phyloP scores from a whole-genome alignment of 2,888 invertebrate species.

The Syrista parreyssii region DNA sequence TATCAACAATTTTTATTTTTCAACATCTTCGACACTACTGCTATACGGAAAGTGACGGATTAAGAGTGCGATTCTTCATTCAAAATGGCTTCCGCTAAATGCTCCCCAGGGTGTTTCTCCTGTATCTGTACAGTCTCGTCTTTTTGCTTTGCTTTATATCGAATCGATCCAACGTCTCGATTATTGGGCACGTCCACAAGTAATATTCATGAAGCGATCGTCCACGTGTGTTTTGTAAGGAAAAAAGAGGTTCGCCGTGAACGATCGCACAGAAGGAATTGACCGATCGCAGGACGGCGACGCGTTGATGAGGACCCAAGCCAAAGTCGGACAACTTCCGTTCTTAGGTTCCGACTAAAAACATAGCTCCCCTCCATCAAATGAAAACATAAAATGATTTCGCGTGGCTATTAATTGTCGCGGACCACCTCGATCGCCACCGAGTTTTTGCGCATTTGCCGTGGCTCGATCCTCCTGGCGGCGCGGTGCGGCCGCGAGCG shows the following conservation, averaged over 20 bases:
- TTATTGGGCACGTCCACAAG: neutral
- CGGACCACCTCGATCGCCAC: constrained; percentile 21
- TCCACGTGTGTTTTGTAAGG: neutral
- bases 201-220: constrained; percentile 2
- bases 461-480: neutral
- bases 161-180: constrained; percentile 1
- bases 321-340: constrained; percentile 4
- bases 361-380: constrained; percentile 22
- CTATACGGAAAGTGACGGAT: neutral
- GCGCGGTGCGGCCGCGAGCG: constrained; percentile 24
- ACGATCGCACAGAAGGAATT: constrained; percentile 3
- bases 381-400: constrained; percentile 59
- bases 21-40: neutral
- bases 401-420: constrained; percentile 54
- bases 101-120: neutral
- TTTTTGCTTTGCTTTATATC: neutral
- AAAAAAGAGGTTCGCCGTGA: neutral
- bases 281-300: constrained; percentile 9
- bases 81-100: neutral
- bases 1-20: neutral
- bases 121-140: neutral
- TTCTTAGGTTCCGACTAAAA: constrained; percentile 6
- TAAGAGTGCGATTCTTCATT: neutral
- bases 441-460: constrained; percentile 15
- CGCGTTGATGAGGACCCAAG: constrained; percentile 2